phyloP scores from a whole-genome alignment of 2,888 invertebrate species.

The Nycteola revayana region DNA sequence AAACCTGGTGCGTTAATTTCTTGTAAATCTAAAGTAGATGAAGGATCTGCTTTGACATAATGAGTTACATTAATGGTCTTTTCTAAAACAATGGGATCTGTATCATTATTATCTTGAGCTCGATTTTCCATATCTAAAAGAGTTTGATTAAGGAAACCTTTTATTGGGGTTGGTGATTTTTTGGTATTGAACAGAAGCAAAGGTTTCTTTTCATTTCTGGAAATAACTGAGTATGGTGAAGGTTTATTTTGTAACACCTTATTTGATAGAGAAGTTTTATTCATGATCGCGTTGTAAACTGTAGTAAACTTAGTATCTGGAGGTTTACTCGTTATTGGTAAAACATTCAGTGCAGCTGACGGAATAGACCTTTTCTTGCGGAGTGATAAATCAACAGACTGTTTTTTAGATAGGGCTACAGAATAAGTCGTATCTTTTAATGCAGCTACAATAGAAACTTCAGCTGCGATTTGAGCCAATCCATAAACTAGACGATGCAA shows the following conservation, averaged over 20 bases:
- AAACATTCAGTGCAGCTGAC: slow-evolving; percentile 17
- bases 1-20: slow-evolving; percentile 53
- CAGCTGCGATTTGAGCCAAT: slow-evolving; percentile 73
- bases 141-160: slow-evolving; percentile 72
- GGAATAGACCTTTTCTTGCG: slow-evolving; percentile 57
- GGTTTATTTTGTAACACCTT: slow-evolving; percentile 12
- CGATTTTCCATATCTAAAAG: slow-evolving; percentile 58
- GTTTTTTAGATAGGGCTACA: slow-evolving; percentile 66
- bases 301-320: slow-evolving; percentile 22
- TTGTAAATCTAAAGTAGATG: slow-evolving; percentile 49
- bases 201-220: slow-evolving; percentile 44
- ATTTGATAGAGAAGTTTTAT: slow-evolving; percentile 40
- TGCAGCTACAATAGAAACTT: slow-evolving; percentile 71
- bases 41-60: slow-evolving; percentile 38
- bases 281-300: slow-evolving; percentile 55
- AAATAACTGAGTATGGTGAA: slow-evolving; percentile 58
- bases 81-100: slow-evolving; percentile 55
- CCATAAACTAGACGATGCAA: slow-evolving; percentile 73
- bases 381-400: slow-evolving; percentile 67
- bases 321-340: slow-evolving; percentile 6
- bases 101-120: slow-evolving; percentile 42
- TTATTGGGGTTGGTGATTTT: slow-evolving; percentile 25
- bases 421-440: slow-evolving; percentile 73
- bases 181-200: slow-evolving; percentile 47
- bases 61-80: slow-evolving; percentile 57